Base-by-base conservation (phyloP, 1,140 invertebrate species). In the Drosophila neocordata region DNA sequence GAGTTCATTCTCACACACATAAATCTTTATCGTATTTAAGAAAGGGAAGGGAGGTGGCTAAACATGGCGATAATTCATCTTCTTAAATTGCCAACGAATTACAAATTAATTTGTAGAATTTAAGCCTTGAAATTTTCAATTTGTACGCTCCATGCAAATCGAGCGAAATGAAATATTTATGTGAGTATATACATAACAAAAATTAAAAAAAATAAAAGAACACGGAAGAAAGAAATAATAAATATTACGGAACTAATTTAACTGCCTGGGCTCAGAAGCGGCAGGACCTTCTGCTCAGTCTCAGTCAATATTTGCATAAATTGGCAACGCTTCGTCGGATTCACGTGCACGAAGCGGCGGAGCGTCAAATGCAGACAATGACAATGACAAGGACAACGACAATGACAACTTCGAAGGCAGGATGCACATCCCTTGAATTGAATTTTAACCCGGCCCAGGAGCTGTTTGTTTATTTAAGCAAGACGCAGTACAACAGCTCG, bases 161-260 rank as follows among this genome's bases (percentile, higher is more conserved):
- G 64, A 57, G 55, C 60, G 15, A 82, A 90, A 90, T 83, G 63
- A 81, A 87, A 90, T 87, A 90, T 90, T 87, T 20, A 48, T 20
- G 18, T 48, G 8, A 48, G 41, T 48, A 9, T 6, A 48, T 48
- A 18, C 27, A 31, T 31, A 31, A 31, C 76, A 79, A 80, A 87
- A 87, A 80, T 85, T 4, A 8, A 31, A 78, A 71, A 69, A 80
- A 87, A 48, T 20, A 20, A 35, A 35, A 35, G 2, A 12, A 0
- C 7, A 44, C 38, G 13, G 8, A 18, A 44, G 8, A 48, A 48
- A 48, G 41, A 48, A 90, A 90, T 90, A 90, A 90, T 90, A 90
- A 90, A 90, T 90, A 90, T 90, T 71, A 77, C 71, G 83, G 74
- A 90, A 90, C 88, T 72, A 90, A 90, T 90, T 90, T 73, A 88